phyloP scores from a whole-genome alignment of 92 coral and sea anemone species.

The Blastomussa wellsi region DNA sequence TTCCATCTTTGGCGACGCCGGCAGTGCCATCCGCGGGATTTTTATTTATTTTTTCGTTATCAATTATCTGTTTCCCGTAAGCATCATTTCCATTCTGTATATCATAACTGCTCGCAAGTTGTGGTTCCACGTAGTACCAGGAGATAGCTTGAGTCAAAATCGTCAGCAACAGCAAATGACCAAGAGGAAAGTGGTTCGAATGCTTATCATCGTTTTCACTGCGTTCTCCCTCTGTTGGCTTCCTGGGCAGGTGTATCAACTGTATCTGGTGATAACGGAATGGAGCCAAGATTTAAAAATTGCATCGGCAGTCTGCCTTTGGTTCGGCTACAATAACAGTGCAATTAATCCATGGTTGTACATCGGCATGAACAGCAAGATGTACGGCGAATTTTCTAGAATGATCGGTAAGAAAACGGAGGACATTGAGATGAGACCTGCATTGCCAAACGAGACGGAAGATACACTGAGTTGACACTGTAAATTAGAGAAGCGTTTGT shows the following conservation, averaged over 20 bases:
- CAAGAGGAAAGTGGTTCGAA: neutral
- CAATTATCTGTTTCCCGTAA: neutral
- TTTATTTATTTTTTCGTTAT: neutral
- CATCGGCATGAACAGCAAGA: neutral
- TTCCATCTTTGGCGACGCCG: neutral
- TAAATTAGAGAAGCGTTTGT: too few relatives aligned
- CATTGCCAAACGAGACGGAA: neutral
- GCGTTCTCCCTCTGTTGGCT: neutral
- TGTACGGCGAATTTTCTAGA: neutral
- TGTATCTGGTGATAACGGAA: neutral
- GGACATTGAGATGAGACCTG: neutral
- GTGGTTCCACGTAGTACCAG: neutral
- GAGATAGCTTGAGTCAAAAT: neutral
- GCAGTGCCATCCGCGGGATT: neutral
- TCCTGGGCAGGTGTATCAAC: neutral
- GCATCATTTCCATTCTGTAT: neutral
- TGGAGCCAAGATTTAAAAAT: too few relatives aligned
- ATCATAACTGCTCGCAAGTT: neutral
- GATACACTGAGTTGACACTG: neutral
- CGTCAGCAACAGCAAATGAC: neutral
- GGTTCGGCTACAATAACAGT: neutral
- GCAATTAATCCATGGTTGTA: slow-evolving; percentile 5
- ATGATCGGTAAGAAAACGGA: neutral
- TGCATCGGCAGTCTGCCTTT: neutral
- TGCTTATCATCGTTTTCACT: neutral